A percentile compares a stretch with the other conserved stretches of the same genome.
Conservation (phyloP, 1,140 invertebrate genomes). For the Laupala kohalensis region DNA sequence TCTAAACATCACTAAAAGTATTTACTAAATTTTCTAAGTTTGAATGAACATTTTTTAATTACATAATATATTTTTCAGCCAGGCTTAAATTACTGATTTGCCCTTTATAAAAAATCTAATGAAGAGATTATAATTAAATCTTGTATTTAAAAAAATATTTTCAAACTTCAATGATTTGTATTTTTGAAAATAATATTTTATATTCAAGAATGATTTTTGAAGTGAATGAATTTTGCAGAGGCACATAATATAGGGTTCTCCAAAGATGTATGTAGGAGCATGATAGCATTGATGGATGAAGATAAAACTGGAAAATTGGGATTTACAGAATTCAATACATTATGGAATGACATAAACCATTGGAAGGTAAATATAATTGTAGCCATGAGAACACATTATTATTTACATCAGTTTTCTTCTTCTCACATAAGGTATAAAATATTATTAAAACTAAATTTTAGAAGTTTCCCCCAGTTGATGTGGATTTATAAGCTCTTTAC, state of each 20-base stretch:
- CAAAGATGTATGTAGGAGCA: slow-evolving; percentile 83
- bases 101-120: too few species aligned
- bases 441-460: too few species aligned
- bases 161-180: background rate
- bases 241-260: slow-evolving; percentile 72
- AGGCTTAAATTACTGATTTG: too few species aligned
- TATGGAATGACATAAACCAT: slow-evolving; percentile 74
- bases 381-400: too few species aligned
- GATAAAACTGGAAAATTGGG: slow-evolving; percentile 87
- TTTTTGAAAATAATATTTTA: background rate
- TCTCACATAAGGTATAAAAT: too few species aligned
- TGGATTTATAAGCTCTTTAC: too few species aligned
- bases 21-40: too few species aligned
- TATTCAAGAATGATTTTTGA: background rate
- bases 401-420: too few species aligned
- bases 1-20: too few species aligned
- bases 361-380: slow-evolving; percentile 84
- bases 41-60: too few species aligned
- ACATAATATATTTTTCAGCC: too few species aligned
- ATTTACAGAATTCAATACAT: slow-evolving; percentile 78
- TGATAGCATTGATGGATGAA: slow-evolving; percentile 90
- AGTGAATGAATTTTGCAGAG: slow-evolving; percentile 50
- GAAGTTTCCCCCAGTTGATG: too few species aligned
- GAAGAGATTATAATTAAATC: background rate
- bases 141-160: background rate